These are phyloP conservation scores for Trachops cirrhosus DNA, from an alignment of 2,797 vertebrate species.

Conservation along the genomic window DNA sequence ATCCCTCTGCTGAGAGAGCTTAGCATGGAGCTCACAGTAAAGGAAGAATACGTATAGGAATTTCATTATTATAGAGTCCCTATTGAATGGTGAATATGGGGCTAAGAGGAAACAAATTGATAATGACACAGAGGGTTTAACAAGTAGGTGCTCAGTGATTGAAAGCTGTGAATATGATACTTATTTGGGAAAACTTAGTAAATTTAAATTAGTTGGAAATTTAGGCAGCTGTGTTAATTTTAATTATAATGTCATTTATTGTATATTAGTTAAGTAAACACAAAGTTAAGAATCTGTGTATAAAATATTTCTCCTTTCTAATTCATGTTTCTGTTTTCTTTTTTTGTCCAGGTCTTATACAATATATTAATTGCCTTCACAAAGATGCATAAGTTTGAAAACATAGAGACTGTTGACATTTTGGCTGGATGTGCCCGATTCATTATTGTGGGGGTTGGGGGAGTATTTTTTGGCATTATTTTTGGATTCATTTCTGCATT, in stretches of 20 bases:
- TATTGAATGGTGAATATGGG: not conserved
- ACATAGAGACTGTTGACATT: slow-evolving; percentile 89
- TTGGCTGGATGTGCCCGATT: slow-evolving; percentile 92
- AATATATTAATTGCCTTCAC: slow-evolving; percentile 94
- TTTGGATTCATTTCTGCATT: slow-evolving; percentile 94
- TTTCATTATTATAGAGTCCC: not conserved
- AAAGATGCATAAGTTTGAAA: slow-evolving; percentile 88
- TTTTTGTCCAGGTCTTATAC: slow-evolving; percentile 89
- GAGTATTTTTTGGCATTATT: slow-evolving; percentile 90
- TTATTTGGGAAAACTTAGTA: not conserved
- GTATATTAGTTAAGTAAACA: not conserved
- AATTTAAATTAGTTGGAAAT: not conserved
- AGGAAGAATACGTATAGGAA: not conserved
- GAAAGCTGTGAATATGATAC: not conserved
- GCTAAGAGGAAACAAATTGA: not conserved
- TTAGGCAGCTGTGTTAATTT: not conserved
- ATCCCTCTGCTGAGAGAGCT: not conserved
- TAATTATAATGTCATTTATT: not conserved
- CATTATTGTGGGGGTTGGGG: slow-evolving; percentile 93
- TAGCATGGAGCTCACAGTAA: not conserved
- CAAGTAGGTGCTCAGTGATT: not conserved
- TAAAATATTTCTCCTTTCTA: not conserved
- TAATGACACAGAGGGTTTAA: not conserved
- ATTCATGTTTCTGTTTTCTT: not conserved
- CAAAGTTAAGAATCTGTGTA: not conserved